Conservation (phyloP, 2,888 invertebrate genomes). For the Chloroclystis v-ata region DNA sequence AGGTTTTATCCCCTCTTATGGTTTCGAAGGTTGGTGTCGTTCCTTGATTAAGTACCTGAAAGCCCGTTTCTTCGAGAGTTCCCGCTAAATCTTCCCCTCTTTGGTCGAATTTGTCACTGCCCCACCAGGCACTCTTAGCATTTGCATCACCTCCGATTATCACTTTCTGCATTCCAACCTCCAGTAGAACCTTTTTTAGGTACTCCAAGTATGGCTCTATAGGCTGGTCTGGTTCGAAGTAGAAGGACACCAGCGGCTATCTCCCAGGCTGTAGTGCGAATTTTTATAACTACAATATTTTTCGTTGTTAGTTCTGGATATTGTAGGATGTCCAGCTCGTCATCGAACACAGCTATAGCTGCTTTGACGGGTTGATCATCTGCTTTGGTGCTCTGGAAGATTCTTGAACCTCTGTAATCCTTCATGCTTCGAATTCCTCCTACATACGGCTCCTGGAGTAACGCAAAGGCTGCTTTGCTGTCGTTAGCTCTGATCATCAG, state of each 20-base stretch:
- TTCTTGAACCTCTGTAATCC: constrained; percentile 2
- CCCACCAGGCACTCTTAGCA: not conserved
- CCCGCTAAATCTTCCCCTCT: not conserved
- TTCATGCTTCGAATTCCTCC: not conserved
- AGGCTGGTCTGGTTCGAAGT: constrained; percentile 1
- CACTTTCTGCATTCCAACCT: not conserved
- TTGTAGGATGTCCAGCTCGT: not conserved
- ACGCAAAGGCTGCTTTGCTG: not conserved
- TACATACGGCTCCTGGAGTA: not conserved
- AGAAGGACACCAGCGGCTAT: constrained; percentile 1
- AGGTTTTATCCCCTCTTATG: not conserved
- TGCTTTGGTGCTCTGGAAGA: constrained; percentile 4
- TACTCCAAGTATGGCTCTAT: constrained; percentile 6
- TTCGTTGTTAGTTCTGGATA: not conserved
- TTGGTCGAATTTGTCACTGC: not conserved
- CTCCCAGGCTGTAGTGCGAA: not conserved
- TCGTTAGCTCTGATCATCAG: not conserved
- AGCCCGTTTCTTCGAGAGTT: not conserved
- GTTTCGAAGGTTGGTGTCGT: not conserved
- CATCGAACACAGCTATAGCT: constrained; percentile 7
- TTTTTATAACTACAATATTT: not conserved
- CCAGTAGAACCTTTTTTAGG: not conserved
- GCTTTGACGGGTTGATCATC: constrained; percentile 3
- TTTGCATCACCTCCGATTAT: constrained; percentile 1
- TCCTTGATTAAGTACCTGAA: not conserved